phyloP scores from a whole-genome alignment of 2,888 invertebrate species.

The Machimus atricapillus region DNA sequence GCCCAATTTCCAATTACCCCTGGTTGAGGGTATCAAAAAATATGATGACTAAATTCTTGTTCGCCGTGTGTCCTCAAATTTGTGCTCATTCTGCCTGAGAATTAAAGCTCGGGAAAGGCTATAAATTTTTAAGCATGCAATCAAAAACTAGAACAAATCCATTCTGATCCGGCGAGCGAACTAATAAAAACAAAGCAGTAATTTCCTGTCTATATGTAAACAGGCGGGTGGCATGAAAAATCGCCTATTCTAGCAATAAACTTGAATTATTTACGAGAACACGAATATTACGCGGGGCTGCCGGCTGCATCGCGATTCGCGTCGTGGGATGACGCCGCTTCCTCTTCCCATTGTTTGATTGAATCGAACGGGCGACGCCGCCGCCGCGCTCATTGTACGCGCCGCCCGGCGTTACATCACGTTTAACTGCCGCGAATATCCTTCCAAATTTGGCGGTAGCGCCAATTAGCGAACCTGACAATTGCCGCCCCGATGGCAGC shows the following conservation, averaged over 20 bases:
- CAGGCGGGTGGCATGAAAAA: not conserved
- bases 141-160: not conserved
- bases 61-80: not conserved
- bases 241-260: conserved; percentile 1
- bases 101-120: not conserved
- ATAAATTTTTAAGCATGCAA: not conserved
- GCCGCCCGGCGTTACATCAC: not conserved
- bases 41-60: not conserved
- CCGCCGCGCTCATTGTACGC: no score
- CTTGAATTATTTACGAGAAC: conserved; percentile 16
- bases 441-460: not conserved
- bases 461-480: not conserved
- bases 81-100: not conserved
- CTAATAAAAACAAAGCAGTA: not conserved
- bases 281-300: conserved; percentile 1
- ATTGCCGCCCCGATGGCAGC: not conserved
- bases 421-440: not conserved
- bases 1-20: not conserved
- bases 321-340: not conserved
- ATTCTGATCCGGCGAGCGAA: not conserved
- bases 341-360: not conserved
- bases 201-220: conserved; percentile 17
- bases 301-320: not conserved
- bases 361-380: not conserved
- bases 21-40: not conserved